Percentiles rank a stretch among this genome's conserved stretches.
These are phyloP conservation scores for Auanema freiburgensis DNA, from an alignment of 2,888 invertebrate genomes.

Conservation along the genomic window DNA sequence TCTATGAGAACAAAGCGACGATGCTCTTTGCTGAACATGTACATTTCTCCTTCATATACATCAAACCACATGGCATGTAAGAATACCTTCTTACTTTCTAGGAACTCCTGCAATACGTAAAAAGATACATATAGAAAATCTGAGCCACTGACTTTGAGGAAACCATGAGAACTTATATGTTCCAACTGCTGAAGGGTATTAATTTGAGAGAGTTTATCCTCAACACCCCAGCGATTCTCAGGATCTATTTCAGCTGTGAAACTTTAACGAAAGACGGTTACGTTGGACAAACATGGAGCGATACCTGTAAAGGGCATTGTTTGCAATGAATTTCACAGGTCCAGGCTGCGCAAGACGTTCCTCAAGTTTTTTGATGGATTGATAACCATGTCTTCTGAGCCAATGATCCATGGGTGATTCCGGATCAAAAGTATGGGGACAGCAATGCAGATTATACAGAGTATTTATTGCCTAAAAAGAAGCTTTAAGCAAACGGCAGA, in stretches of 20 bases:
- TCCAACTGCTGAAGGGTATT: conserved; percentile 63
- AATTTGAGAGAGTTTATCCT: conserved; percentile 81
- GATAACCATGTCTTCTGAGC: conserved; percentile 73
- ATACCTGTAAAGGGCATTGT: conserved; percentile 83
- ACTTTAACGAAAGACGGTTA: conserved; percentile 47
- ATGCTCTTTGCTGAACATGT: conserved; percentile 76
- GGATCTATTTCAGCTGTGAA: conserved; percentile 93
- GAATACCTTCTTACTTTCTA: conserved; percentile 46
- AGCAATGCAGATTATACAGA: conserved; percentile 79
- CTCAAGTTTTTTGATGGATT: conserved; percentile 68
- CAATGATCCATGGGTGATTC: conserved; percentile 84
- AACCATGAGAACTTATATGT: conserved; percentile 61
- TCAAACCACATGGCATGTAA: conserved; percentile 88
- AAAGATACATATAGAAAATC: no score
- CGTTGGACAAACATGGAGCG: no score
- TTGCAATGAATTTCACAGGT: conserved; percentile 82
- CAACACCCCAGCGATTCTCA: conserved; percentile 79
- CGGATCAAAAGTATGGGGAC: conserved; percentile 58
- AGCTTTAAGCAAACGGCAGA: background rate
- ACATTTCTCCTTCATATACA: conserved; percentile 86
- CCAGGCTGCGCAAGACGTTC: conserved; percentile 70
- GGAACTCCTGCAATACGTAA: conserved; percentile 46
- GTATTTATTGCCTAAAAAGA: conserved; percentile 82
- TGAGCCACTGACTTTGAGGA: conserved; percentile 50
- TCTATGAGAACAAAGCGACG: conserved; percentile 79